Evolutionary conservation across 2,797 vertebrate species (phyloP), one percentile per base, ranked within the genome.

Genomic region (Siniperca undulata): DNA sequence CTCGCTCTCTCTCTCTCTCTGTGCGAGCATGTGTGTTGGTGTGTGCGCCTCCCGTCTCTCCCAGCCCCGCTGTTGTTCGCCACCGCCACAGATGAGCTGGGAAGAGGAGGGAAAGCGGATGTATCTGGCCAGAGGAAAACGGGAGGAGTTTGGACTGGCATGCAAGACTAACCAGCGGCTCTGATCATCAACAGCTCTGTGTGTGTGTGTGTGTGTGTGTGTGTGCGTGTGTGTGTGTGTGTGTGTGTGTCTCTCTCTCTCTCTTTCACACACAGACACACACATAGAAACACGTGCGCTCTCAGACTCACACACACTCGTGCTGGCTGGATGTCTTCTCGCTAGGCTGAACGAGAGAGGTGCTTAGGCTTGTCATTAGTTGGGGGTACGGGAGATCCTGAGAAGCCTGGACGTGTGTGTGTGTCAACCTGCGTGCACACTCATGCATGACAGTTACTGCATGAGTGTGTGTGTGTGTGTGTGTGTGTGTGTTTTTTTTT

Each of bases 1-100:
- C 59, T 65, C 30, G 17, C 44, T 50, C 60, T 10, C 34, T 56
- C 61, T 64, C 68, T 46, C 77, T 68, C 82, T 89, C 83, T 40
- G 42, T 76, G 74, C 8, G 46, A 91, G 88, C 84, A 80, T 92
- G 91, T 92, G 88, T 92, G 88, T 90, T 82, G 80, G 88, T 91
- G 88, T 91, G 88, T 84, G 89, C 84, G 68, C 79, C 89, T 91
- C 84, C 78, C n/a, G 89, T 82, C 93, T 92, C 91, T 94, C 92
- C 92, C 90, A 82, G 94, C 96, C 96, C 95, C 89, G 81, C 94
- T 93, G 93, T 95, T 92, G 94, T 92, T 96, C 91, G 77, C 95
- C 84, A 90, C 96, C 89, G 94, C 95, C 94, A 95, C 95, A 95
- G 95, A 96, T 94, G 95, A 95, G 95, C 95, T 83, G 94, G 93